Evolutionary conservation across 2,797 vertebrate genomes (phyloP), one percentile per base, ranked within the genome.

Genomic region (Chelon auratus): DNA sequence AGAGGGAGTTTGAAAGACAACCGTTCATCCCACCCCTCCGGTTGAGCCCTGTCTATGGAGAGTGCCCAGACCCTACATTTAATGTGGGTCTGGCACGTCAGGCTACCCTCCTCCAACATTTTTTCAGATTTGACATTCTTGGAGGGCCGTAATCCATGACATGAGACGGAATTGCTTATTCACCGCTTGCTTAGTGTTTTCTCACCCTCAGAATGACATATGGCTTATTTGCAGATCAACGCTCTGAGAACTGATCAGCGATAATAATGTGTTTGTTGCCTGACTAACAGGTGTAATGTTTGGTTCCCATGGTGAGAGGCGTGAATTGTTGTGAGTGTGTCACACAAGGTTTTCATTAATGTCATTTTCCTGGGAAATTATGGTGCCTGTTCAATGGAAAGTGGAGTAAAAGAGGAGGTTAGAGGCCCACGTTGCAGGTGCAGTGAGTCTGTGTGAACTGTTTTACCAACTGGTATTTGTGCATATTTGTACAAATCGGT

Each of bases 231-330:
- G 36, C 53, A 77, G 50, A 81, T 62, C 51, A 18, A 59, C 36
- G 50, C 45, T 17, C 33, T 0, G 20, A 59, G 57, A 56, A 67
- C 13, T 9, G 48, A 70, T 72, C n/a, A 33, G 40, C 15, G 77
- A 72, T 79, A 73, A 81, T 75, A 59, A 70, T 11, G 66, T 72
- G 63, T 75, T 67, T 75, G 64, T 15, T 40, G 60, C 12, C 0
- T 20, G 33, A 56, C n/a, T 5, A 58, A 63, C 66, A 52, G 53
- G 62, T 59, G 39, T 47, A 47, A 55, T 56, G 58, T 65, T 56
- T 43, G 65, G 54, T 60, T 72, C 60, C 63, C 61, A 33, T 5
- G 22, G 62, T 9, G 3, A n/a, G 12, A 57, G 62, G 47, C 9
- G 72, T 24, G 52, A 66, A 48, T 36, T 45, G 50, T 60, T 63